These are phyloP conservation scores for Epinotia demarniana DNA, from an alignment of 2,888 invertebrate species.

Conservation along the genomic window DNA sequence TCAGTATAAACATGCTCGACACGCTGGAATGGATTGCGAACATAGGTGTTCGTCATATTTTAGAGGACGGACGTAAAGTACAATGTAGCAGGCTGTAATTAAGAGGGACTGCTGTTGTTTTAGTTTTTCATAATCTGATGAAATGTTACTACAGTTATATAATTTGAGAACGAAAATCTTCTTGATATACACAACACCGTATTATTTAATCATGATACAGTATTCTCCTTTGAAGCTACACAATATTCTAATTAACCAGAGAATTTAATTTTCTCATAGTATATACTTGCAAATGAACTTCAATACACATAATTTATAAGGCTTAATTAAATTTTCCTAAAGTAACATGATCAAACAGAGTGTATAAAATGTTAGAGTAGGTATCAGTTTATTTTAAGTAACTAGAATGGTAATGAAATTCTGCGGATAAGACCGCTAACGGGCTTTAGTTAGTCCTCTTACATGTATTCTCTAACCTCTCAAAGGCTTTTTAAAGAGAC, in stretches of 20 bases:
- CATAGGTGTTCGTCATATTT: neutral
- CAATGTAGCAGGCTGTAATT: slow-evolving; percentile 1
- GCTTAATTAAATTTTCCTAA: neutral
- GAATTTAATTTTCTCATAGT: neutral
- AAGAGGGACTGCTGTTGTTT: neutral
- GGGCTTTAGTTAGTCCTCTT: too few relatives aligned
- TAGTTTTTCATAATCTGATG: slow-evolving; percentile 14
- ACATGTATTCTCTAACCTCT: too few relatives aligned
- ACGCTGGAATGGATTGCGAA: slow-evolving; percentile 2
- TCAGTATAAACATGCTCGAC: neutral
- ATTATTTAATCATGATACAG: neutral
- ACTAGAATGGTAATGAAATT: too few relatives aligned
- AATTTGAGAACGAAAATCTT: neutral
- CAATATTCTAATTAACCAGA: neutral
- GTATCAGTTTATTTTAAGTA: too few relatives aligned
- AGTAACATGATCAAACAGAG: neutral
- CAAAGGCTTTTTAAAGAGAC: too few relatives aligned
- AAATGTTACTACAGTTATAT: neutral
- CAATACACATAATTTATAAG: neutral
- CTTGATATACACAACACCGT: neutral
- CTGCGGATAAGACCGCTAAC: too few relatives aligned
- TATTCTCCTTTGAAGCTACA: neutral
- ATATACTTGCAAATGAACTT: neutral
- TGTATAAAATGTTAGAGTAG: neutral
- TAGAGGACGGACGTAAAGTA: neutral